phyloP scores from a whole-genome alignment of 1,140 invertebrate species.

The Magallana angulata region DNA sequence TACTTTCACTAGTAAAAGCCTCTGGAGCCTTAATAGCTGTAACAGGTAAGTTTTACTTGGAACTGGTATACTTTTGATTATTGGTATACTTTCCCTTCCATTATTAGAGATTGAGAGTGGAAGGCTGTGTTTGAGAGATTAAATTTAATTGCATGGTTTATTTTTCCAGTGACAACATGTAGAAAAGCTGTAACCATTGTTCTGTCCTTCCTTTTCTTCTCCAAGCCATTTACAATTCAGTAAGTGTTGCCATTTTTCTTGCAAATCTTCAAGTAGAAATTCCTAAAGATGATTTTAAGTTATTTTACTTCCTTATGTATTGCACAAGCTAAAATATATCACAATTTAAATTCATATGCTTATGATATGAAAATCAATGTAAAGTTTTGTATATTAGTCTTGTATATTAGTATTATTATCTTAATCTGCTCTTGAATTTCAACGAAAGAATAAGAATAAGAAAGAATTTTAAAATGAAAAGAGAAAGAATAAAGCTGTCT shows the following conservation, averaged over 20 bases:
- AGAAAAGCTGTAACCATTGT: conserved; percentile 95
- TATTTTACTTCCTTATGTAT: too few species aligned
- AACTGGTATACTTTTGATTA: neutral
- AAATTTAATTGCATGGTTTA: conserved; percentile 11
- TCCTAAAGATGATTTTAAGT: too few species aligned
- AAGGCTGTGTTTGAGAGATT: neutral
- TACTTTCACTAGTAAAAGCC: conserved; percentile 91
- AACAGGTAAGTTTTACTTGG: conserved; percentile 85
- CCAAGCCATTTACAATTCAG: conserved; percentile 96
- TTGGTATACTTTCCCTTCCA: neutral
- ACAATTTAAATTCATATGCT: too few species aligned
- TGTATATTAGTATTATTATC: too few species aligned
- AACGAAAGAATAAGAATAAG: too few species aligned
- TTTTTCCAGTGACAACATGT: conserved; percentile 81
- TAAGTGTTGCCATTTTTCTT: conserved; percentile 82
- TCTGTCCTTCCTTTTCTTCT: conserved; percentile 95
- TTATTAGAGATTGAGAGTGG: neutral
- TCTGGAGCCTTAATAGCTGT: conserved; percentile 94
- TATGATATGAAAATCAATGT: too few species aligned
- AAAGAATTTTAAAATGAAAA: too few species aligned
- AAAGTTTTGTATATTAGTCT: too few species aligned
- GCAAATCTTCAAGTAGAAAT: too few species aligned
- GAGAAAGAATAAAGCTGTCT: too few species aligned
- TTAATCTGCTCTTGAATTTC: too few species aligned
- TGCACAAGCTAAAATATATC: too few species aligned